Percentiles rank a stretch among this genome's conserved stretches.
Conservation (phyloP, 2,113 vertebrate species). For the Galbula dea region DNA sequence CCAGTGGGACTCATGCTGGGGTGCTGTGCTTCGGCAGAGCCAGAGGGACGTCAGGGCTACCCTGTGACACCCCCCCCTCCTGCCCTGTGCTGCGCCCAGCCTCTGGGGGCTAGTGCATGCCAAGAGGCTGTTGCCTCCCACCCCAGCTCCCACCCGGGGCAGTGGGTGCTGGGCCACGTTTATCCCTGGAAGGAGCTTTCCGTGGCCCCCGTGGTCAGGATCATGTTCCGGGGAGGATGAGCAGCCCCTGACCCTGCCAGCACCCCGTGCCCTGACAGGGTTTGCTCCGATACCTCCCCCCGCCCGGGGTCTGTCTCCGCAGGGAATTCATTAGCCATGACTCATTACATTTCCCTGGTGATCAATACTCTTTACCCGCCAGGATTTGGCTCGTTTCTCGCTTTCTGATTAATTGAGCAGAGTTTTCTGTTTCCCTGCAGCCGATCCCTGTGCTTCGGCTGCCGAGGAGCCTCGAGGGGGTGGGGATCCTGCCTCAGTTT, state of each 20-base stretch:
- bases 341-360: background rate
- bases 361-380: background rate
- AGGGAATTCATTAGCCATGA: background rate
- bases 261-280: rapidly evolving
- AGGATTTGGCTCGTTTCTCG: background rate
- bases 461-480: background rate
- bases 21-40: background rate
- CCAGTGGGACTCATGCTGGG: rapidly evolving
- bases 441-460: background rate
- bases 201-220: rapidly evolving
- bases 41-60: background rate
- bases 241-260: no score
- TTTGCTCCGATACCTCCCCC: background rate
- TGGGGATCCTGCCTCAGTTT: background rate
- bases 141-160: no score
- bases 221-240: rapidly evolving
- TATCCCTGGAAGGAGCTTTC: background rate
- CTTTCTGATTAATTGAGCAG: background rate
- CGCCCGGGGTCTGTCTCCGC: background rate
- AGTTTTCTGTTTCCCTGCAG: background rate
- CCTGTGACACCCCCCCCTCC: background rate
- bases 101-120: background rate
- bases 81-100: background rate
- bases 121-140: background rate
- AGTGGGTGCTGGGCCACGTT: rapidly evolving